Percentiles rank a stretch among this genome's conserved stretches.
Evolutionary conservation across 1,140 invertebrate genomes (phyloP).

Genomic region (Procambarus virginalis): DNA sequence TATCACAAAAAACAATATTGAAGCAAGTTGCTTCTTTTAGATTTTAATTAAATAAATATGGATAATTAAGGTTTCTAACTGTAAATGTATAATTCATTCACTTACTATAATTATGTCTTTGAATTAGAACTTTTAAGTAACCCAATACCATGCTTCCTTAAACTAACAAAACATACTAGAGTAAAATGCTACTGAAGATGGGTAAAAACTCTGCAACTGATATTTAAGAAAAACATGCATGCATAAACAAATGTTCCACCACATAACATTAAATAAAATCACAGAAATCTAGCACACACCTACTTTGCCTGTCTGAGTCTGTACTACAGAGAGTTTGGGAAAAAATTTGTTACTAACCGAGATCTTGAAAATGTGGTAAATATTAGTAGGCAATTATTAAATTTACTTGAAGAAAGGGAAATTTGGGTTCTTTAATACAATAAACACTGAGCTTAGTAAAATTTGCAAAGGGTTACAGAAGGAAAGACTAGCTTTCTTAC

Average conservation of each 20-base stretch:
- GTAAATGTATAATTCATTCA: neutral
- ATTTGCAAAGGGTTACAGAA: neutral
- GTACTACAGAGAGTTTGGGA: conserved; percentile 51
- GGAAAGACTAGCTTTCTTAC: neutral
- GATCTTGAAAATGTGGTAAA: neutral
- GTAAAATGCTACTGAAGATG: neutral
- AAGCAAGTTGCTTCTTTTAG: neutral
- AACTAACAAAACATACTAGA: neutral
- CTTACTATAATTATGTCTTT: neutral
- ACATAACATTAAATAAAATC: conserved; percentile 26
- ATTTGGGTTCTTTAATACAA: neutral
- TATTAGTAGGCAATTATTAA: neutral
- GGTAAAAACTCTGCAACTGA: neutral
- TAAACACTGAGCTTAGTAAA: neutral
- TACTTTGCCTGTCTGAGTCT: conserved; percentile 64
- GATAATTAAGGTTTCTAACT: neutral
- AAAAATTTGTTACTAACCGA: conserved; percentile 44
- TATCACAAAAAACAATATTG: neutral
- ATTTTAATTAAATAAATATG: neutral
- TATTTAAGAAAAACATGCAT: conserved; percentile 18
- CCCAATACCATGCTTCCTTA: neutral
- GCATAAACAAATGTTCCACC: conserved; percentile 12
- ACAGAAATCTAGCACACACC: conserved; percentile 58
- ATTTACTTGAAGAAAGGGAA: neutral
- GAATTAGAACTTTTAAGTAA: neutral